These are phyloP conservation scores for Agrochola lychnidis DNA, from an alignment of 2,888 invertebrate genomes.

Conservation along the genomic window DNA sequence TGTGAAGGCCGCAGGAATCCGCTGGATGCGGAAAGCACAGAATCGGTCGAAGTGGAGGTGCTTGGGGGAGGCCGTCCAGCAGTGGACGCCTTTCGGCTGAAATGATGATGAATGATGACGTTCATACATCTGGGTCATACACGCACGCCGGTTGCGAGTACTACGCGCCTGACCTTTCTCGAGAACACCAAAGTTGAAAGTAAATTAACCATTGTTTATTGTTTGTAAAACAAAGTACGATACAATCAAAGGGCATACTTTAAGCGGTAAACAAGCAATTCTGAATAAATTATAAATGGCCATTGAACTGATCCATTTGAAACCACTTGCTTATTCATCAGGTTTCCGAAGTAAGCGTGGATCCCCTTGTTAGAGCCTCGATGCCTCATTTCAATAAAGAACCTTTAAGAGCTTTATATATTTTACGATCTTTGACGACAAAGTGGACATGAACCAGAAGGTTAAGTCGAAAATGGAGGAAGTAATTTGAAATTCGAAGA, in stretches of 20 bases:
- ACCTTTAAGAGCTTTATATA: constrained; percentile 58
- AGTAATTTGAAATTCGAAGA: too few species aligned
- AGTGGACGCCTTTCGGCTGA: too few species aligned
- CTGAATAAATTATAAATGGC: constrained; percentile 59
- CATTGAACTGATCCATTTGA: constrained; percentile 54
- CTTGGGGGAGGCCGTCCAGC: too few species aligned
- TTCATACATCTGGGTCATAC: neutral
- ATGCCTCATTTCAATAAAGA: constrained; percentile 65
- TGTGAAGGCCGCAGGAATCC: too few species aligned
- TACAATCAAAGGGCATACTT: constrained; percentile 37
- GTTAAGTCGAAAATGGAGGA: neutral
- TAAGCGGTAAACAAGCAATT: constrained; percentile 40
- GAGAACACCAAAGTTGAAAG: neutral
- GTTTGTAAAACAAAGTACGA: constrained; percentile 29
- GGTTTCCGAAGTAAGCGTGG: constrained; percentile 30
- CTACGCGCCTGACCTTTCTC: neutral
- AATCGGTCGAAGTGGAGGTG: too few species aligned
- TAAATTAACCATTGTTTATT: constrained; percentile 19
- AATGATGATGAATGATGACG: too few species aligned
- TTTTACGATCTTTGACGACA: constrained; percentile 44
- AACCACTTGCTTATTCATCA: constrained; percentile 64
- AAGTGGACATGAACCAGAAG: constrained; percentile 23
- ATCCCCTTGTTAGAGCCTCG: constrained; percentile 48
- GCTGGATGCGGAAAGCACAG: too few species aligned
- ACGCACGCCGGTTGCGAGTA: neutral